A percentile compares a stretch with the other conserved stretches of the same genome.
These are phyloP conservation scores for Corella eumyota DNA, from an alignment of 23 tunicate genomes.

Conservation along the genomic window DNA sequence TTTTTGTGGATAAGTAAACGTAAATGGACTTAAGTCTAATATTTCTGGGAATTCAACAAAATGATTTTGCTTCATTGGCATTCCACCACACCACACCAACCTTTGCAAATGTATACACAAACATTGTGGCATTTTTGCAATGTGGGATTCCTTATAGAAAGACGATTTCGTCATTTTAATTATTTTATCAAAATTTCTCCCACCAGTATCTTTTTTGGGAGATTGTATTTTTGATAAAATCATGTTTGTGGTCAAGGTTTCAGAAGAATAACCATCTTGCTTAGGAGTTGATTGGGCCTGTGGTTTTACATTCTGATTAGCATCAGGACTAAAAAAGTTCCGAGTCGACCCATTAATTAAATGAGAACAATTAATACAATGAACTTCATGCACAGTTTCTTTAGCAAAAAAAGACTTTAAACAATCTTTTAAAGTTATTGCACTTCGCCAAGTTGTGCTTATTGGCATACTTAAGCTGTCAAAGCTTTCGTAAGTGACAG, in stretches of 20 bases:
- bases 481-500: conserved; percentile 58
- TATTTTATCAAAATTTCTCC: background rate
- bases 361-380: conserved; percentile 34
- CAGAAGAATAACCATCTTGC: background rate
- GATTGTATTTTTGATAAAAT: background rate
- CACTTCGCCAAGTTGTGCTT: background rate
- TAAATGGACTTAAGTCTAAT: conserved; percentile 5
- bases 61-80: conserved; percentile 42
- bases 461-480: conserved; percentile 70
- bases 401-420: conserved; percentile 29
- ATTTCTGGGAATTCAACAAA: conserved; percentile 33
- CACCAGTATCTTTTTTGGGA: background rate
- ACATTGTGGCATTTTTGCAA: conserved; percentile 48
- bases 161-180: background rate
- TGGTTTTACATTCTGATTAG: background rate
- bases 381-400: conserved; percentile 41
- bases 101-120: conserved; percentile 77
- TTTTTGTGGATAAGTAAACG: background rate
- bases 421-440: conserved; percentile 33
- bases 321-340: too few species aligned
- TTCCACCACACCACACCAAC: conserved; percentile 57
- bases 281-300: background rate
- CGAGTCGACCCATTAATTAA: too few species aligned
- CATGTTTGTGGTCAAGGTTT: background rate
- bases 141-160: conserved; percentile 8